Base-by-base conservation (phyloP, 2,888 invertebrate genomes). In the Pristionchus japonicus region DNA sequence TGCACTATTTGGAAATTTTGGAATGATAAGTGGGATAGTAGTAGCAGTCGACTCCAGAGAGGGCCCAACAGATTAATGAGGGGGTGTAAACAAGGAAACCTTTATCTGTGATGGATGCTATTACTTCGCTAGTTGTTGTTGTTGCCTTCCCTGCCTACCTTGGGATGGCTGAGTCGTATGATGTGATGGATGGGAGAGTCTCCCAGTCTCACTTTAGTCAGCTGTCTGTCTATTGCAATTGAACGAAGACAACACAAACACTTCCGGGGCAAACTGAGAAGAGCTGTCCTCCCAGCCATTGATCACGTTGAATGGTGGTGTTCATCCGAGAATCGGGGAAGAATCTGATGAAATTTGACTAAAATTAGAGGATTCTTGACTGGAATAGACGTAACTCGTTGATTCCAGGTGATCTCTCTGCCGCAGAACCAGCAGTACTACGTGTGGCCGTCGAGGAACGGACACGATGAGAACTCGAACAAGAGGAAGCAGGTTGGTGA, bases 381-480 rank as follows among this genome's bases (percentile, higher is more conserved):
- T 80, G 27, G 31, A 49, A 27, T 49, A 0, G 31, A 31, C 49
- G n/a, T 80, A 47, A 27, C 23, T 52, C 1, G 23, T 11, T 6
- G 1, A 84, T 61, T 86, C 0, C 86, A 86, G 86, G 86, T 86
- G 70, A 86, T 86, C 49, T 17, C 67, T 0, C 37, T 86, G 34
- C 43, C 47, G 17, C 27, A 49, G 47, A 17, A 40, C 23, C 86
- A 67, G 31, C 43, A 86, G 70, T 86, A 86, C 49, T 86, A 70
- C 49, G 70, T 70, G 70, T 86, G 67, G 67, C 86, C 86, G 13
- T 49, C 86, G 47, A 49, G 61, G 37, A 57, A 84, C 17, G 27
- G n/a, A 20, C 86, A 70, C 47, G 86, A 86, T 43, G 86, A 31
- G 20, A 86, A 86, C 86, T 67, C 67, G 27, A 86, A 86, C 40